Evolutionary conservation across 1,140 invertebrate genomes (phyloP).

Genomic region (Ceratitis capitata): DNA sequence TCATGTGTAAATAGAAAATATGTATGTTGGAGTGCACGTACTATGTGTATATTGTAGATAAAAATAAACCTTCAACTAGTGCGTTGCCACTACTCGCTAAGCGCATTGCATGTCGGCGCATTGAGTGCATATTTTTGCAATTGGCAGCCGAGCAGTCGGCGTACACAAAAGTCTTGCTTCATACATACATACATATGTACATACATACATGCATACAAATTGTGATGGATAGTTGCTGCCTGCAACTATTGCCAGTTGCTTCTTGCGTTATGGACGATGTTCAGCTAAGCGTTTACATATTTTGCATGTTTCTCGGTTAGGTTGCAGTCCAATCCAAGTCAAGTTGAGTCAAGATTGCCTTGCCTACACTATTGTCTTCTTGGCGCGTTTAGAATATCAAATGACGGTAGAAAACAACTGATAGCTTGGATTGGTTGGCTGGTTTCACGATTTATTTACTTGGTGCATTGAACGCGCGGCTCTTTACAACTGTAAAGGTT

Average conservation of each 20-base stretch:
- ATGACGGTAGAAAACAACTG: neutral
- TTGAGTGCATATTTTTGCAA: constrained; percentile 5
- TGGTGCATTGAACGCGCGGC: neutral
- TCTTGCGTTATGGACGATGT: neutral
- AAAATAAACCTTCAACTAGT: constrained; percentile 41
- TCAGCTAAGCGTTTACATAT: neutral
- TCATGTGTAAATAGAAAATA: neutral
- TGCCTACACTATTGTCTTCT: too few species aligned
- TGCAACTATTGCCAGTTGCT: neutral
- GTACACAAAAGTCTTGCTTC: neutral
- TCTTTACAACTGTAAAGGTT: neutral
- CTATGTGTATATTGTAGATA: neutral
- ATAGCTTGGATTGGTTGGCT: neutral
- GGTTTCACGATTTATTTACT: neutral
- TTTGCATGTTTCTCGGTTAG: neutral
- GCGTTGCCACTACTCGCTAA: too few species aligned
- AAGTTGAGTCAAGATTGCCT: neutral
- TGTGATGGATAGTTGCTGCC: neutral
- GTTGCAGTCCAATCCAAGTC: neutral
- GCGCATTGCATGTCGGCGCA: too few species aligned
- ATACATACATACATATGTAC: neutral
- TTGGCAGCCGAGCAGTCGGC: neutral
- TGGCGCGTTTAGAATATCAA: neutral
- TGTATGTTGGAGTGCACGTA: neutral
- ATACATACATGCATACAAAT: too few species aligned